Evolutionary conservation across 1,140 invertebrate species (phyloP), one percentile per base, ranked within the genome.

Genomic region (Sminthurinus signatus): DNA sequence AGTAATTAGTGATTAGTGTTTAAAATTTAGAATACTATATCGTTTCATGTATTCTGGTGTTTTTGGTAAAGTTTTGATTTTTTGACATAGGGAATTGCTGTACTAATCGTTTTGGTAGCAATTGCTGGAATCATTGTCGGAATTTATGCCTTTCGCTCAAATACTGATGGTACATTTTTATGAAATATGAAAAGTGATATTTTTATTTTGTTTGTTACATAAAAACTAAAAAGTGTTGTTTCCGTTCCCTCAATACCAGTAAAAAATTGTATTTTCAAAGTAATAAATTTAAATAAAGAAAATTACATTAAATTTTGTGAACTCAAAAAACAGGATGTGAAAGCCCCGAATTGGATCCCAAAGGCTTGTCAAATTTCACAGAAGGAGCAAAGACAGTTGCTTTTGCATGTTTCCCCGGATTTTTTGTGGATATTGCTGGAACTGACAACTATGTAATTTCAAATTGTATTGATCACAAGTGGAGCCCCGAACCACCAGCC

Each of bases 341-440:
- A 25, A 27, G n/a, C 32, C 65, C 69, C 8, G 23, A 36, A 25
- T 28, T 71, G 17, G 65, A 68, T 46, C 56, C 51, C 23, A 65
- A 68, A 28, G 65, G 62, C 5, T 27, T 65, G 28, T 65, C 54
- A 14, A 68, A 71, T 56, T 71, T 60, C 63, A 60, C 54, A 3
- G 0, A 2, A 21, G 48, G 56, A 8, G 51, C 65, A 3, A 28
- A 63, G 2, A 36, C 29, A 5, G 46, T 71, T 27, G 62, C 63
- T 0, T 68, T 63, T 29, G 63, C 28, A 8, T 71, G 69, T 19
- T 63, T 68, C 44, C 69, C 64, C 12, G 69, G 69, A 0, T 64
- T 50, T 31, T 63, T 64, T 28, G 21, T 68, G 3, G 69, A 68
- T 29, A 60, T 55, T 23, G 4, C 3, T 2, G 60, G 52, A 3